Conservation (phyloP, 2,113 vertebrate species). For the Ctenodactylus gundi region DNA sequence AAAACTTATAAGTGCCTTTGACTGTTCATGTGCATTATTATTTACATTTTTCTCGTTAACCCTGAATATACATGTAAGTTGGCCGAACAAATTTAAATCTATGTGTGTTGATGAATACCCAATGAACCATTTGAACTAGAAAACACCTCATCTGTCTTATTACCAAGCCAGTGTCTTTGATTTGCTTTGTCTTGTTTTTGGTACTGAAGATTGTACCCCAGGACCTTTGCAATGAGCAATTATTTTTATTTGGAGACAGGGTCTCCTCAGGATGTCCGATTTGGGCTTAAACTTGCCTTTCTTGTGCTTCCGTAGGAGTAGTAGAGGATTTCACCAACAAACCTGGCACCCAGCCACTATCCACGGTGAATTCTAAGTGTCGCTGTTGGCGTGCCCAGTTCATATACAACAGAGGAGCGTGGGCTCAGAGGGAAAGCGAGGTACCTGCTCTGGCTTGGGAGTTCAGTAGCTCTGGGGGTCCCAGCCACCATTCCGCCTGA, state of each 20-base stretch:
- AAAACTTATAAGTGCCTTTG: background rate
- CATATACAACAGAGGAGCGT: fast-evolving
- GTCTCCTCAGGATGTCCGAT: too few species aligned
- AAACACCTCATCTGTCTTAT: background rate
- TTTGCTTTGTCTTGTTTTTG: background rate
- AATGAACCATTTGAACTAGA: background rate
- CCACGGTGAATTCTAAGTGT: background rate
- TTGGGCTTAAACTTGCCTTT: too few species aligned
- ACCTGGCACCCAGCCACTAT: background rate
- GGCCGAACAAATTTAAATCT: conserved; percentile 5
- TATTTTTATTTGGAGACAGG: too few species aligned
- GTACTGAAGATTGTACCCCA: too few species aligned
- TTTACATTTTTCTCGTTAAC: conserved; percentile 5
- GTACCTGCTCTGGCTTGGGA: fast-evolving
- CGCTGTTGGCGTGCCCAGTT: background rate
- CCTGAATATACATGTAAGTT: conserved; percentile 11
- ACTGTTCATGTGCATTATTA: background rate
- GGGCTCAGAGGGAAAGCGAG: background rate
- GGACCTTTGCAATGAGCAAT: too few species aligned
- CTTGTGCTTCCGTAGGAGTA: too few species aligned
- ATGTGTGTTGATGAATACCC: background rate
- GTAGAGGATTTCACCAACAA: too few species aligned
- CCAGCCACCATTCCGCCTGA: background rate
- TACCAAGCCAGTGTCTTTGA: background rate
- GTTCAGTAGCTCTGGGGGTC: background rate